phyloP scores from a whole-genome alignment of 2,113 vertebrate species.

The Arothron firmamentum region DNA sequence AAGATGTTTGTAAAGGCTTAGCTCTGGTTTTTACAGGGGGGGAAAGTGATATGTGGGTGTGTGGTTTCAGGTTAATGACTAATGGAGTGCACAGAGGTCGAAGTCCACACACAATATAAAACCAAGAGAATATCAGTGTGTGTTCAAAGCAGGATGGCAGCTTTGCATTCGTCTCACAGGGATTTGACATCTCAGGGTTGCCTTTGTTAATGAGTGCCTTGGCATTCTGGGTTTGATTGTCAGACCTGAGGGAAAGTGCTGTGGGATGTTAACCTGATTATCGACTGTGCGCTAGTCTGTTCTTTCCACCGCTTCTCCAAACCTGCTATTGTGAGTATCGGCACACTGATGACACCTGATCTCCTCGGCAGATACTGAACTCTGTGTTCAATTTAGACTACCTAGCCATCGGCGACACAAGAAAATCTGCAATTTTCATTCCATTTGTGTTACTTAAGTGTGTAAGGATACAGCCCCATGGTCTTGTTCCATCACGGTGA shows the following conservation, averaged over 20 bases:
- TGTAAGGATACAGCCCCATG: no score
- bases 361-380: background rate
- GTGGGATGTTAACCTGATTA: background rate
- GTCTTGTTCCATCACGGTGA: no score
- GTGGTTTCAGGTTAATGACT: constrained; percentile 72
- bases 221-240: constrained; percentile 3
- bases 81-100: constrained; percentile 50
- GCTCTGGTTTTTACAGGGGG: constrained; percentile 8
- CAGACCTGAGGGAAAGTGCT: background rate
- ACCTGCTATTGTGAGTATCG: constrained; percentile 10
- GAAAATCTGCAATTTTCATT: no score
- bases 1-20: constrained; percentile 21
- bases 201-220: background rate
- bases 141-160: constrained; percentile 2
- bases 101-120: constrained; percentile 56
- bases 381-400: background rate
- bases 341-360: background rate
- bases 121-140: constrained; percentile 25
- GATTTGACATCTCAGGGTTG: constrained; percentile 3
- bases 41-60: constrained; percentile 58
- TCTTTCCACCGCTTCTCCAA: background rate
- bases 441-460: no score
- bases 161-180: background rate
- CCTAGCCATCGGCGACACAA: no score
- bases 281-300: background rate